Evolutionary conservation across 1,140 invertebrate genomes (phyloP), one percentile per base, ranked within the genome.

Genomic region (Procambarus clarkii): DNA sequence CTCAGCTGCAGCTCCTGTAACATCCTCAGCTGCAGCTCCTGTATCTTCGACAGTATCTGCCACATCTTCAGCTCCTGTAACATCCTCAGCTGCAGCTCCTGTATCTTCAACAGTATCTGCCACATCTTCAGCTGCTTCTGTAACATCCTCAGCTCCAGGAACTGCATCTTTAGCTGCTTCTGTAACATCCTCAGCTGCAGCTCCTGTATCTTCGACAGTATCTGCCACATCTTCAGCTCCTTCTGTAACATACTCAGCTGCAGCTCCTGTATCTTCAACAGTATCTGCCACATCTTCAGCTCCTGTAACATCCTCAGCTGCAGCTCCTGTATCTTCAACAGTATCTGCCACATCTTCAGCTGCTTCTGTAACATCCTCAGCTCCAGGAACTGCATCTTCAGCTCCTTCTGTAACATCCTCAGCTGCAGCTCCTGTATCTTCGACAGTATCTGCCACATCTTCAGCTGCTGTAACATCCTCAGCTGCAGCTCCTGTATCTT

Each of bases 151-250:
- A 34, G n/a, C n/a, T n/a, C n/a, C n/a, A n/a, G n/a, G n/a, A n/a
- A n/a, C n/a, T n/a, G n/a, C n/a, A 54, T 54, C 50, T 9, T 9
- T 3, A 9, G 50, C 50, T 9, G 34, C 34, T 34, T 8, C 50
- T 54, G 8, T 13, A 9, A 18, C 21, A 9, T 74, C 88, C 46
- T 82, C 80, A 46, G 18, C 80, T 24, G 60, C 80, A 2, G 58
- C 88, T 13, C 45, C 69, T 9, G 60, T 79, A 9, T 74, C 88
- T 44, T n/a, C 88, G 21, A 24, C 88, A 24, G 88, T 60, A 45
- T 24, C 80, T 0, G 45, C 80, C 7, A 21, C 24, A 0, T 58
- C 87, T 11, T 71, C 87, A 45, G n/a, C 81, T 34, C 0, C 34
- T 34, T 34, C 34, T 34, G 34, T 34, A 34, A 0, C 34, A 24